phyloP scores from a whole-genome alignment of 2,113 vertebrate species.

The Henicopernis longicauda region DNA sequence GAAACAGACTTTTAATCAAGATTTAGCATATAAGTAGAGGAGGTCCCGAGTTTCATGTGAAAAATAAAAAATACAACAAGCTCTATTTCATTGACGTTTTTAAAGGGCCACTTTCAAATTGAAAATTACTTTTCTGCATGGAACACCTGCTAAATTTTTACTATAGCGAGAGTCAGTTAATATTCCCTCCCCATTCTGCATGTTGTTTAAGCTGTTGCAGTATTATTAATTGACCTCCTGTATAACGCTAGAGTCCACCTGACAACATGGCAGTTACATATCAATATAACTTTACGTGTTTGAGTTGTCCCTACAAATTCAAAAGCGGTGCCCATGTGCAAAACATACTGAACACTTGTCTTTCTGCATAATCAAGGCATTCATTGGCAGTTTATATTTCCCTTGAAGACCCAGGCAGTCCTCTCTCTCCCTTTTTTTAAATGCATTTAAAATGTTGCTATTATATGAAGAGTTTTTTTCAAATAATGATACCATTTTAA shows the following conservation, averaged over 20 bases:
- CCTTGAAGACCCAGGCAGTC: background rate
- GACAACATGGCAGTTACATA: background rate
- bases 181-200: background rate
- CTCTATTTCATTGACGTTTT: background rate
- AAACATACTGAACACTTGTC: background rate
- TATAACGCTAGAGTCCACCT: background rate
- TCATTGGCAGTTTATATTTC: background rate
- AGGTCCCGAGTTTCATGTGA: accelerated
- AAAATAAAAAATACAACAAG: background rate
- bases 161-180: background rate
- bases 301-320: background rate
- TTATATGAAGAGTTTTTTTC: no score
- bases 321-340: background rate
- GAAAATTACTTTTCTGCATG: background rate
- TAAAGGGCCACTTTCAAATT: background rate
- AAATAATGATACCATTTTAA: background rate
- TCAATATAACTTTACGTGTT: background rate
- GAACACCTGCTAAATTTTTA: background rate
- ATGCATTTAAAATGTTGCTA: background rate
- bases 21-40: background rate
- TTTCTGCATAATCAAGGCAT: background rate
- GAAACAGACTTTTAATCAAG: background rate
- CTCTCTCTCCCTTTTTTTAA: background rate
- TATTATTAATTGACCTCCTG: background rate
- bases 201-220: background rate